These are phyloP conservation scores for Brachionus plicatilis DNA, from an alignment of 1,140 invertebrate genomes.

Conservation along the genomic window DNA sequence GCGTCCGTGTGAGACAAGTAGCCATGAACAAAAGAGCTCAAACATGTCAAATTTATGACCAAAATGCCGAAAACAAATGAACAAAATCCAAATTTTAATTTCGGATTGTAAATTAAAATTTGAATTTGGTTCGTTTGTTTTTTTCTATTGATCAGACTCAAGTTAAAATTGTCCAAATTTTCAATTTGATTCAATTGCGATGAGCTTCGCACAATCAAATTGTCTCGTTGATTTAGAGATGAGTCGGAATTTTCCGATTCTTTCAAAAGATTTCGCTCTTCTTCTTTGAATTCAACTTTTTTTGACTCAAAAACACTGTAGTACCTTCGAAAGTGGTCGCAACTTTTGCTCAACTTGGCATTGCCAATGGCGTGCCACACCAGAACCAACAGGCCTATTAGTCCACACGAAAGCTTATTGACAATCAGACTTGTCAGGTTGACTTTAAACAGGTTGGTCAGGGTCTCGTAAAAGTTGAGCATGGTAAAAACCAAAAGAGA, in stretches of 20 bases:
- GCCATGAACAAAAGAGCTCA: not conserved
- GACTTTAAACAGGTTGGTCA: not conserved
- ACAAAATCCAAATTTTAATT: not conserved
- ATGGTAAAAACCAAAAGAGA: not conserved
- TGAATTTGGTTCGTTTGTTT: not conserved
- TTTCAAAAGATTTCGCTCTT: not conserved
- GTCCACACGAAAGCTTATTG: not conserved
- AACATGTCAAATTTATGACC: not conserved
- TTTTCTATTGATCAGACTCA: not conserved
- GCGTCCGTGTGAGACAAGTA: not conserved
- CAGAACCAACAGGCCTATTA: not conserved
- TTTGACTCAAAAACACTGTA: not conserved
- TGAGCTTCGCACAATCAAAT: conserved; percentile 2
- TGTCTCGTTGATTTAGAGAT: conserved; percentile 1
- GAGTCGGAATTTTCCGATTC: not conserved
- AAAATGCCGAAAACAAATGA: not conserved
- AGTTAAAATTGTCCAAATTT: not conserved
- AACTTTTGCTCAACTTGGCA: not conserved
- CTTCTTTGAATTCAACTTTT: not conserved
- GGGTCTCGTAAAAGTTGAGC: not conserved
- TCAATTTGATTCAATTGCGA: not conserved
- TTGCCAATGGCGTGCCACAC: not conserved
- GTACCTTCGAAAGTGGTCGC: not conserved
- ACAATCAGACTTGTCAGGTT: not conserved
- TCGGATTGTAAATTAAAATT: not conserved